Evolutionary conservation across 2,113 vertebrate genomes (phyloP), one percentile per base, ranked within the genome.

Genomic region (Vulpes ferrilata): DNA sequence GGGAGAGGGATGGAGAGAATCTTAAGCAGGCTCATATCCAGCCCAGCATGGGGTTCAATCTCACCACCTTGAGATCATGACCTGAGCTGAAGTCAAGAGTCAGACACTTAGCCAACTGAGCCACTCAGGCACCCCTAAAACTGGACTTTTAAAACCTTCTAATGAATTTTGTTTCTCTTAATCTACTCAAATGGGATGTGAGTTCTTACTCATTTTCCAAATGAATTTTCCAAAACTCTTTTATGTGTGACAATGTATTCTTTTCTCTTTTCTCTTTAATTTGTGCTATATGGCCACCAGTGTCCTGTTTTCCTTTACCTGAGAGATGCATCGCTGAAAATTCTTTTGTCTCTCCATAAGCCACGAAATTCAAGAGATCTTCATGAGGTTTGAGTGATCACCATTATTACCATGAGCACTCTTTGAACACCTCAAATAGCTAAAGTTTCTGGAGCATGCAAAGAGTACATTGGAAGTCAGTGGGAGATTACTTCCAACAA

Each of bases 371-470:
- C 60, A 83, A 94, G 4, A 69, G 38, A 96, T 85, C 43, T 62
- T 62, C 79, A 43, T 65, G 71, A 93, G 22, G 5, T 23, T 94
- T 82, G 80, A 69, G 1, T 83, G n/a, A 92, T 69, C 43, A 35
- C 25, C 51, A 27, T 80, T 88, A 95, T 80, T 55, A 95, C n/a
- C 95, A 53, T 76, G 2, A 4, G 3, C 60, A 5, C 65, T 96
- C 53, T 80, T 97, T 81, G 82, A 97, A 71, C 22, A 73, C 8
- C 3, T 98, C 73, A 91, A 96, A 79, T 92, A 82, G 12, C 51
- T 97, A 1, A 81, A 88, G 4, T 98, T 98, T 98, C 87, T 96
- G 80, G 86, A 98, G 35, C 22, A 0, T 96, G 92, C 2, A 88
- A 57, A 96, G 57, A 65, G 74, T 59, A 22, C 82, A 35, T 2